Evolutionary conservation across 2,113 vertebrate genomes (phyloP).

Genomic region (Miniopterus natalensis): DNA sequence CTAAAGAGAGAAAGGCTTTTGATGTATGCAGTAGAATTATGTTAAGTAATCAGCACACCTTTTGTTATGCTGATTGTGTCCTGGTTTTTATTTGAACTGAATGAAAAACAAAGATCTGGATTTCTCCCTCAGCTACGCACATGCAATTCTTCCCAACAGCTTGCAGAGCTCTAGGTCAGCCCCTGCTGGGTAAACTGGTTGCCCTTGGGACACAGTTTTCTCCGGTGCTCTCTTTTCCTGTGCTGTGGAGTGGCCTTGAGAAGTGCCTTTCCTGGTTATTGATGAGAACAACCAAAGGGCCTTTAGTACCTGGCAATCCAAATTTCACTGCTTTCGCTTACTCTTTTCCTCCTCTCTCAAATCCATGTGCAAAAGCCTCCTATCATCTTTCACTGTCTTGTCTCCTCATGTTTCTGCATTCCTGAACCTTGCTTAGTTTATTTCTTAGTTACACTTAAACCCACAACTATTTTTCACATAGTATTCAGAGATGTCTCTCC

Average conservation of each 20-base stretch:
- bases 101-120: conserved; percentile 65
- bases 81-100: conserved; percentile 68
- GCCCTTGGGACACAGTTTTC: conserved; percentile 12
- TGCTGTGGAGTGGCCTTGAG: neutral
- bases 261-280: neutral
- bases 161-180: conserved; percentile 4
- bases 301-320: neutral
- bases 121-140: conserved; percentile 26
- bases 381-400: neutral
- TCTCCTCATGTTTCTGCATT: neutral
- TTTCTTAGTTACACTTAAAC: neutral
- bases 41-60: conserved; percentile 63
- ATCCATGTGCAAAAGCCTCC: neutral
- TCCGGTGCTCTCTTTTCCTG: neutral
- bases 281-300: neutral
- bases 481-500: neutral
- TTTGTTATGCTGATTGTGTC: conserved; percentile 76
- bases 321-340: neutral
- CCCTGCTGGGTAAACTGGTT: conserved; percentile 3
- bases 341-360: neutral
- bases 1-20: conserved; percentile 67
- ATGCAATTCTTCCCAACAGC: neutral
- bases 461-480: neutral
- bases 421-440: neutral
- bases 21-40: conserved; percentile 61